Evolutionary conservation across 2,797 vertebrate species (phyloP), one percentile per base, ranked within the genome.

Genomic region (Discoglossus pictus): DNA sequence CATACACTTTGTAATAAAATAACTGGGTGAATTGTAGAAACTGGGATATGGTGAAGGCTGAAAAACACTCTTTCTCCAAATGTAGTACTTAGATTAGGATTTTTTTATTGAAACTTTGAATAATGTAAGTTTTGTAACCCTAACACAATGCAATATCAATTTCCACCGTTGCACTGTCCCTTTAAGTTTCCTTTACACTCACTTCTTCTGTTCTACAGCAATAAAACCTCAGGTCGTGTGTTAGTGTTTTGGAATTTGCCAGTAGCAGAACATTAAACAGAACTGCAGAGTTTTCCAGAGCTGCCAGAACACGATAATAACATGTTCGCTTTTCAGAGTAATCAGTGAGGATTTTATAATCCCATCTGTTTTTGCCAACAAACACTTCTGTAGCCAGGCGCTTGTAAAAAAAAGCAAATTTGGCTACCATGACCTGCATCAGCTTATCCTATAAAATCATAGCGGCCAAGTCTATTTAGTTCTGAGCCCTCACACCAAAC

Each of bases 351-450:
- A 58, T 71, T 63, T 71, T 64, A 71, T 64, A 50, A 50, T 64
- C 36, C 52, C 53, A 64, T 70, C 52, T 71, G 53, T 71, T 64
- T 71, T 34, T 71, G 68, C 68, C 68, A 71, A 71, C 60, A 64
- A 71, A 71, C 68, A 64, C 20, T 64, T 64, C 47, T 52, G 23
- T 64, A 58, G 68, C 61, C 68, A 71, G 68, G 44, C 51, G 51
- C 68, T 50, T 58, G 44, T 71, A 59, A 71, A 64, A 64, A 71
- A 64, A 64, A 43, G 35, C 18, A 71, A 44, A 71, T 63, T 71
- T 71, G 68, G 68, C 68, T 58, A 71, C 60, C 40, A 36, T 58
- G 61, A 56, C 52, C 44, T 51, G 51, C 35, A 63, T 70, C 43
- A 48, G 59, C 43, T 56, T 50, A 55, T 64, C 44, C 44, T 44